A percentile compares a stretch with the other conserved stretches of the same genome.
Evolutionary conservation across 2,113 vertebrate genomes (phyloP).

Genomic region (Phyllopteryx taeniolatus): DNA sequence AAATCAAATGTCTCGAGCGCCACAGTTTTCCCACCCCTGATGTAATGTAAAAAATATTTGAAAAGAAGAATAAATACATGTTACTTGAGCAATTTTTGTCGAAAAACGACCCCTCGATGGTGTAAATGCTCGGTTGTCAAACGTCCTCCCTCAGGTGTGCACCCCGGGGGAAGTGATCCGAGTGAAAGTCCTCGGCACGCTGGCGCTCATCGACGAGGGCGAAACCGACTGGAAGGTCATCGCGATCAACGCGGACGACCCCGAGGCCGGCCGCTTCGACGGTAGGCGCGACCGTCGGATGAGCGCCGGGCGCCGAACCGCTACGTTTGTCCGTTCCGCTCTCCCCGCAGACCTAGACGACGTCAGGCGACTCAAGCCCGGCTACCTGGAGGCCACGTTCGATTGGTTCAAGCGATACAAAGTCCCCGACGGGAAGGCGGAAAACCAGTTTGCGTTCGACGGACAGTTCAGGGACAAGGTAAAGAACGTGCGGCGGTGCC

Average conservation of each 20-base stretch:
- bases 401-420: slow-evolving; percentile 93
- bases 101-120: too few relatives aligned
- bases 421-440: slow-evolving; percentile 93
- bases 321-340: not conserved
- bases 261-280: slow-evolving; percentile 81
- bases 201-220: slow-evolving; percentile 90
- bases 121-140: not conserved
- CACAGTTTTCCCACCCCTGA: too few relatives aligned
- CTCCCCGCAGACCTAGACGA: slow-evolving; percentile 55
- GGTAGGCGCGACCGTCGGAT: slow-evolving; percentile 51
- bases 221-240: slow-evolving; percentile 98
- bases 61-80: too few relatives aligned
- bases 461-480: slow-evolving; percentile 92
- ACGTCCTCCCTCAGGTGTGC: slow-evolving; percentile 74
- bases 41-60: too few relatives aligned
- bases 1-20: too few relatives aligned
- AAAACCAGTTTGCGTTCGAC: slow-evolving; percentile 90
- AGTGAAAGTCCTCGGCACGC: slow-evolving; percentile 87
- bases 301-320: too few relatives aligned
- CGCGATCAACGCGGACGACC: slow-evolving; percentile 87
- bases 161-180: slow-evolving; percentile 83
- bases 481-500: not conserved
- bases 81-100: too few relatives aligned
- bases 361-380: slow-evolving; percentile 56
- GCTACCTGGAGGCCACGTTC: slow-evolving; percentile 87